Evolutionary conservation across 2,797 vertebrate species (phyloP).

Genomic region (Ispidina picta): DNA sequence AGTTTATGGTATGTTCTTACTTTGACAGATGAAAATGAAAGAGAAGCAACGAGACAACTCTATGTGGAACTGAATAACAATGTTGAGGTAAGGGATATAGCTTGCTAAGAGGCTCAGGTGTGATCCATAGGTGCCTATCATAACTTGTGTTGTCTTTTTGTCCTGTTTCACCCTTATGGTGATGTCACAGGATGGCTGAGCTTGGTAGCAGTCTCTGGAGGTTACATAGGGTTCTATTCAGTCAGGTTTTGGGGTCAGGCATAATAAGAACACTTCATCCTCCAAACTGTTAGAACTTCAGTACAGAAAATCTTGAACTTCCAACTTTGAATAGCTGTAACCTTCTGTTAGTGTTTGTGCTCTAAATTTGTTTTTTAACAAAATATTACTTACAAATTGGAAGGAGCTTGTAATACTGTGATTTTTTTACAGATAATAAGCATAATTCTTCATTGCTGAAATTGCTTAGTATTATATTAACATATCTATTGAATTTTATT

Average conservation of each 20-base stretch:
- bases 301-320: not conserved
- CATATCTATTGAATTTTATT: not conserved
- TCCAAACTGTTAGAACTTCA: not conserved
- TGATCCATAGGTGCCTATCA: not conserved
- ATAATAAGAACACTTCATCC: not conserved
- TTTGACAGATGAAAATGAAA: constrained; percentile 89
- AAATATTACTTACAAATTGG: not conserved
- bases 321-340: not conserved
- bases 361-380: not conserved
- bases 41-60: constrained; percentile 88
- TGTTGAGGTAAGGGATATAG: constrained; percentile 80
- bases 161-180: too few relatives aligned
- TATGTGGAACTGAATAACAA: constrained; percentile 83
- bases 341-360: not conserved
- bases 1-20: constrained; percentile 9
- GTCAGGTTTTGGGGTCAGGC: not conserved
- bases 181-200: too few relatives aligned
- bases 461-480: not conserved
- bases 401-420: not conserved
- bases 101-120: not conserved
- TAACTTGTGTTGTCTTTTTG: too few relatives aligned
- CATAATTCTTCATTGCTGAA: not conserved
- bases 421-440: not conserved
- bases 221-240: not conserved
- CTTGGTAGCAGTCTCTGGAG: too few relatives aligned